Percentiles rank a stretch among this genome's conserved stretches.
Evolutionary conservation across 2,888 invertebrate genomes (phyloP).

Genomic region (Sminthurides aquaticus): DNA sequence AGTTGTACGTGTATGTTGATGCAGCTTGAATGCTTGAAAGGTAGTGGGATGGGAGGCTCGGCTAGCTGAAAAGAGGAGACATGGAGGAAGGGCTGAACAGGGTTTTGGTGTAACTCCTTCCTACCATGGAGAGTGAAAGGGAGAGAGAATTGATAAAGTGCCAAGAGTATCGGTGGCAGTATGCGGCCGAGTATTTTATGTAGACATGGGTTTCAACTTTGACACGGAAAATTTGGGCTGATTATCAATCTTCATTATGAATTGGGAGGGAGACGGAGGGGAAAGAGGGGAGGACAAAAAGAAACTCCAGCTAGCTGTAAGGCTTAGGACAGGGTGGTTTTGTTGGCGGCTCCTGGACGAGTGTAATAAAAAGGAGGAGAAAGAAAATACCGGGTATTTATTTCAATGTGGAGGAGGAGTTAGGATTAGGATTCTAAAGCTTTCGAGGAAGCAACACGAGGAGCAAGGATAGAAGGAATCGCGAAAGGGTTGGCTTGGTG

Average conservation of each 20-base stretch:
- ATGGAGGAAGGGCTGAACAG: too few relatives aligned
- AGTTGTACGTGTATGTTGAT: too few relatives aligned
- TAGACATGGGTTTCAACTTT: constrained; percentile 6
- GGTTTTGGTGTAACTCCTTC: too few relatives aligned
- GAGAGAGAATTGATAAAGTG: not conserved
- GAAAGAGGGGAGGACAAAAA: not conserved
- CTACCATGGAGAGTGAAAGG: not conserved
- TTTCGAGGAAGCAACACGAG: too few relatives aligned
- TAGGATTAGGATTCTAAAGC: too few relatives aligned
- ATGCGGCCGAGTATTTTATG: not conserved
- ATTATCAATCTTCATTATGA: constrained; percentile 32
- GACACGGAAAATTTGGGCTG: constrained; percentile 24
- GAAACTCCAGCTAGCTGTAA: not conserved
- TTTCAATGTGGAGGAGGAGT: too few relatives aligned
- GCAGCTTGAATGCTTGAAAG: too few relatives aligned
- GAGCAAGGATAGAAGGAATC: not conserved
- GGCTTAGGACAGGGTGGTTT: too few relatives aligned
- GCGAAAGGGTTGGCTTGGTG: not conserved
- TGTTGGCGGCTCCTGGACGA: too few relatives aligned
- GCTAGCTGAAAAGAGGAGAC: too few relatives aligned
- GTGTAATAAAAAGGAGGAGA: not conserved
- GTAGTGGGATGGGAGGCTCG: too few relatives aligned
- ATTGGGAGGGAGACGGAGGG: not conserved
- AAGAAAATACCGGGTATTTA: not conserved
- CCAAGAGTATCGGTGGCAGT: not conserved